Evolutionary conservation across 1,140 invertebrate genomes (phyloP), one percentile per base, ranked within the genome.

Genomic region (Zaprionus kolodkinae): DNA sequence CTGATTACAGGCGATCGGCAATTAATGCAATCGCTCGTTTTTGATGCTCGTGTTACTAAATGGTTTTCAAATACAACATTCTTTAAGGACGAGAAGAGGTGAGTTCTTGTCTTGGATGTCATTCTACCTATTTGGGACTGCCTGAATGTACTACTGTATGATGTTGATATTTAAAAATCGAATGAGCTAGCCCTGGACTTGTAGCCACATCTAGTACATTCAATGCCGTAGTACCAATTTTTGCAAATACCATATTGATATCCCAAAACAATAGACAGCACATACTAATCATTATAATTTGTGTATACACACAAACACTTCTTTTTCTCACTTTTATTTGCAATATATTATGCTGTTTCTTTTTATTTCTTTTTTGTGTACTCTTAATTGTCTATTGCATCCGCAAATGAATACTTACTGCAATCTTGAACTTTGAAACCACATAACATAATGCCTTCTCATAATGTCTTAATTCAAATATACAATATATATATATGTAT

Each of bases 1-100:
- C 25, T 1, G 1, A 65, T 93, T 92, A 30, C 92, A 97, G 96
- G 97, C 93, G 97, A 99, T 91, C 95, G 97, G 73, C 95, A 96
- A 79, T 93, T 98, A 21, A 95, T 98, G 84, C 95, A 96, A 81
- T 96, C 96, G 56, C 93, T 98, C 33, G 95, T 98, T 0, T 97
- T 96, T 81, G 97, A 98, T 93, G 97, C 97, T 2, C 95, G 96
- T 83, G 96, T 96, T 78, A 98, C 97, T 11, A 94, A 96, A 76
- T 97, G 96, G 95, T 98, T 97, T 91, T 95, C 95, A 81, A 95
- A 96, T 84, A 95, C 95, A 76, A 94, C 95, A 30, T 95, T 94
- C 48, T 94, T 94, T 61, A 95, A 95, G 72, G 95, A 96, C 74
- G 96, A 92, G 76, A 95, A 95, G 89, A 95, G 94, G 95, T 96